These are phyloP conservation scores for Xestia rhomboidea DNA, from an alignment of 2,888 invertebrate genomes.

Conservation along the genomic window DNA sequence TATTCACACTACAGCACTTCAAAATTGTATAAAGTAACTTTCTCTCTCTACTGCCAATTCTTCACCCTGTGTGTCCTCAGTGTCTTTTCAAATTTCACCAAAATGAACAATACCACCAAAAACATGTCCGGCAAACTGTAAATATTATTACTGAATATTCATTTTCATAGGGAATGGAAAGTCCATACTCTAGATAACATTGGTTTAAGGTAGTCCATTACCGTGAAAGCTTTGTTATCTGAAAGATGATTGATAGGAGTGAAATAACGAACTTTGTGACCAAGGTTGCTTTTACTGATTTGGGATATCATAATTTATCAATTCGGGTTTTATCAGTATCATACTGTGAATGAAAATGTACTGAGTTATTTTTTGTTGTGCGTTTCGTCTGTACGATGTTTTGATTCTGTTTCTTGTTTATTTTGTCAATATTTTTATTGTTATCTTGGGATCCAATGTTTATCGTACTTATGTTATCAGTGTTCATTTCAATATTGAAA, in stretches of 20 bases:
- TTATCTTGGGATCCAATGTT: neutral
- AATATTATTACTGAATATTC: constrained; percentile 49
- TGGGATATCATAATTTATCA: constrained; percentile 35
- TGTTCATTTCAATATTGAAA: neutral
- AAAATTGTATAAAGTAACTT: neutral
- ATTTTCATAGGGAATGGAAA: constrained; percentile 45
- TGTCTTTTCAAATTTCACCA: constrained; percentile 3
- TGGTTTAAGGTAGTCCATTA: constrained; percentile 83
- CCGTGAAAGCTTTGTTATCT: constrained; percentile 88
- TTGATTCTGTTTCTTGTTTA: neutral
- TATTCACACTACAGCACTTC: neutral
- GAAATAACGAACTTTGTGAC: constrained; percentile 53
- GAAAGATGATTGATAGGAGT: constrained; percentile 69
- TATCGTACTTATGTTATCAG: neutral
- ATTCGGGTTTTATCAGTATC: constrained; percentile 31
- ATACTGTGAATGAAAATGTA: constrained; percentile 5
- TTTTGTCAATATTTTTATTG: neutral
- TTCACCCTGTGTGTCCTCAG: neutral
- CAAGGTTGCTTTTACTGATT: constrained; percentile 49
- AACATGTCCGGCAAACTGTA: constrained; percentile 44
- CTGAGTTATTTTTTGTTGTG: neutral
- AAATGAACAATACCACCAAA: constrained; percentile 30
- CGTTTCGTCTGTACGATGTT: neutral
- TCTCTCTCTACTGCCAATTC: neutral
- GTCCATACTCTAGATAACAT: constrained; percentile 77